Evolutionary conservation across 2,113 vertebrate species (phyloP), one percentile per base, ranked within the genome.

Genomic region (Atherinomorus stipes): DNA sequence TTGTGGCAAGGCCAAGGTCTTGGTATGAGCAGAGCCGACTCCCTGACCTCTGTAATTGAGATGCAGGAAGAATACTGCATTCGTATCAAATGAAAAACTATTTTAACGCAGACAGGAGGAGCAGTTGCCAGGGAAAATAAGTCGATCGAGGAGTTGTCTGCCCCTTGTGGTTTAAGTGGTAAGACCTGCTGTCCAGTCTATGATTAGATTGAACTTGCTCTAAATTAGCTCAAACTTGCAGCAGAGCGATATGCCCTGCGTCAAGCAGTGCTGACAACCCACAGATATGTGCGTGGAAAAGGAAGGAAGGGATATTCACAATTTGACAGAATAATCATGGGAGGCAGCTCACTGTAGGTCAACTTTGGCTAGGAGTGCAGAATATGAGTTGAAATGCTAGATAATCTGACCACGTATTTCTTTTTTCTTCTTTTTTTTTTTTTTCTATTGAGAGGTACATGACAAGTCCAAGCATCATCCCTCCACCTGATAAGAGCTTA

Each of bases 51-150:
- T 88, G 87, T 90, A 89, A 93, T 90, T 90, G 86, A 93, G 88
- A 87, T 73, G 85, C 87, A 85, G 85, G 70, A 83, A 85, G 89
- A 92, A 91, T 68, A 83, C 82, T 73, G 89, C 87, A 72, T 85
- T 90, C 71, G 74, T 90, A 90, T 93, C 90, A 85, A 90, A 89
- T 89, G 86, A 84, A 87, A 93, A 90, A 85, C 90, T 90, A 93
- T 93, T 93, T 92, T 90, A 90, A 90, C 66, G 57, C 90, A 90
- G 90, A 86, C 86, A 67, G 86, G 74, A 80, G 70, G 64, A 78
- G 84, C 81, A 64, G 88, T 88, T 89, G 91, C 90, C 91, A 92
- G 89, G 88, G 90, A 90, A 93, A 93, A 93, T 82, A 92, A 82
- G 88, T 90, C 71, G 85, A 91, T 91, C 49, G 69, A 88, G 86